A percentile compares a stretch with the other conserved stretches of the same genome.
These are phyloP conservation scores for Machimus atricapillus DNA, from an alignment of 2,888 invertebrate species.

Conservation along the genomic window DNA sequence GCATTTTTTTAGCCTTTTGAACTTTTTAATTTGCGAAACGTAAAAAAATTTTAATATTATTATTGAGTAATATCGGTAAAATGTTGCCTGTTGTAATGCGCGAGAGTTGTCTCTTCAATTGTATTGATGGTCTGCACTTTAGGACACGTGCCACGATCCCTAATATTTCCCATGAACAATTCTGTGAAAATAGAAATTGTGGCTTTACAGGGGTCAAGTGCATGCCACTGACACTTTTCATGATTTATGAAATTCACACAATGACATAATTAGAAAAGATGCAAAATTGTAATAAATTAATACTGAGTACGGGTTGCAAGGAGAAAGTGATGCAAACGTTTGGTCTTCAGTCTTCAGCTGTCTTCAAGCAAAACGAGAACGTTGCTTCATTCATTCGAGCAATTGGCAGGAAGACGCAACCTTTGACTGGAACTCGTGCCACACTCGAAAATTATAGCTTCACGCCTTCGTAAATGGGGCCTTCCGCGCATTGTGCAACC, in stretches of 20 bases:
- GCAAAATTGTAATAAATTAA: neutral
- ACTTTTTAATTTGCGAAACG: too few relatives aligned
- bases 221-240: neutral
- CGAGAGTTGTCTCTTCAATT: neutral
- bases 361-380: neutral
- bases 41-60: too few relatives aligned
- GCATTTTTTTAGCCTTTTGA: too few relatives aligned
- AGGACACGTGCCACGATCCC: neutral
- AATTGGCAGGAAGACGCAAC: neutral
- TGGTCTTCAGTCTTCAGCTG: neutral
- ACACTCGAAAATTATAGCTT: slow-evolving; percentile 39
- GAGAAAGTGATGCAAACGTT: neutral
- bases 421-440: slow-evolving; percentile 32
- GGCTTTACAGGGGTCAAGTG: neutral
- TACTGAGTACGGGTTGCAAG: neutral
- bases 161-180: neutral
- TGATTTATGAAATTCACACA: neutral
- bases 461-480: slow-evolving; percentile 32
- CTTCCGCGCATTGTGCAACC: neutral
- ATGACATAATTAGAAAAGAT: neutral
- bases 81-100: neutral
- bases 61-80: neutral
- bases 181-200: neutral
- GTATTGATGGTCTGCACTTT: neutral
- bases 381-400: neutral